phyloP scores from a whole-genome alignment of 2,888 invertebrate genomes.

The Steinernema hermaphroditum region DNA sequence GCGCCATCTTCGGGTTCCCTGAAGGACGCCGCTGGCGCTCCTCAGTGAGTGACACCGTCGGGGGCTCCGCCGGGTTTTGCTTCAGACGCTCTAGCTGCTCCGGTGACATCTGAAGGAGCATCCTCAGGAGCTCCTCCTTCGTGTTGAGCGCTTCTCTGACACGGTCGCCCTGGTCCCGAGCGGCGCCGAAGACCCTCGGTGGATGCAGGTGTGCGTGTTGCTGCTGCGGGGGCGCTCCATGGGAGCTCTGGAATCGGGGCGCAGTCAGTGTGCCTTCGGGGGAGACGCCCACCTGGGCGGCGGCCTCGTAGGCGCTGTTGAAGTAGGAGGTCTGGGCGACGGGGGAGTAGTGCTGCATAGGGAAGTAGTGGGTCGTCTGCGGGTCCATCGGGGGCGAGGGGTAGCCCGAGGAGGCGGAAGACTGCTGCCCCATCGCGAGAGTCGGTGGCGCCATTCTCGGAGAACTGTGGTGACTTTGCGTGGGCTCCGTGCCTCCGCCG shows the following conservation, averaged over 20 bases:
- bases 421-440: conserved; percentile 8
- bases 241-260: neutral
- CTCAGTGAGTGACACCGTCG: neutral
- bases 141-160: conserved; percentile 34
- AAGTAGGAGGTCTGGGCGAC: neutral
- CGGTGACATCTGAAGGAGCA: conserved; percentile 46
- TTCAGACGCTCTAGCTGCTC: conserved; percentile 1
- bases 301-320: neutral
- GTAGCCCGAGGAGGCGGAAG: conserved; percentile 10
- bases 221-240: neutral
- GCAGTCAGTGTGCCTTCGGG: too few species aligned
- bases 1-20: neutral
- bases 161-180: neutral
- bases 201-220: neutral
- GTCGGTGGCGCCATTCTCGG: conserved; percentile 24
- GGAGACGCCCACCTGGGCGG: too few species aligned
- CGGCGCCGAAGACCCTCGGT: neutral
- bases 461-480: conserved; percentile 2
- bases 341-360: conserved; percentile 7
- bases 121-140: conserved; percentile 52
- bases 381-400: conserved; percentile 27
- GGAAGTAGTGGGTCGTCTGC: conserved; percentile 10
- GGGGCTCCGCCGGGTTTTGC: neutral
- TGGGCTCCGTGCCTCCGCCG: conserved; percentile 10
- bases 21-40: conserved; percentile 3